A percentile compares a stretch with the other conserved stretches of the same genome.
Evolutionary conservation across 92 coral and sea anemone species (phyloP).

Genomic region (Porites lobata): DNA sequence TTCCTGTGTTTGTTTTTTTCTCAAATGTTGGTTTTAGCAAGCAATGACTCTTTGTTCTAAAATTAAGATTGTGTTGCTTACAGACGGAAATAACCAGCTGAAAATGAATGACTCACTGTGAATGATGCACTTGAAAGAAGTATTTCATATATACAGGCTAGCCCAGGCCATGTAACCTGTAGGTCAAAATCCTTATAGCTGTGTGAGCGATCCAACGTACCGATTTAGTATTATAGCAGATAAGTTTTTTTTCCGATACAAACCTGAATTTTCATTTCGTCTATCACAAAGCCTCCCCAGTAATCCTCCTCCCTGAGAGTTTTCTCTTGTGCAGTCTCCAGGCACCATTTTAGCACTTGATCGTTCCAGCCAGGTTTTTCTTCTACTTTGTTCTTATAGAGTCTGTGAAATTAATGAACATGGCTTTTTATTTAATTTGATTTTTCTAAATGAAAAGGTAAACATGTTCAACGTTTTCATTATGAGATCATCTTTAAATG

Average conservation of each 20-base stretch:
- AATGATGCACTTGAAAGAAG: too few relatives aligned
- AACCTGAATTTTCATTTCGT: conserved; percentile 64
- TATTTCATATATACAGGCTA: too few relatives aligned
- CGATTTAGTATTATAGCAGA: not conserved
- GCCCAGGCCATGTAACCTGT: too few relatives aligned
- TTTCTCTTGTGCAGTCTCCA: conserved; percentile 27
- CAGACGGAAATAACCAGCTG: too few relatives aligned
- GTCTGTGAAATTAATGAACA: conserved; percentile 3
- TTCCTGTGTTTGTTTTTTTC: too few relatives aligned
- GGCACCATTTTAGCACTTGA: conserved; percentile 35
- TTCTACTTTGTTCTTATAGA: conserved; percentile 26
- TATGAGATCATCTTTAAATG: not conserved
- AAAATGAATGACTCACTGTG: too few relatives aligned
- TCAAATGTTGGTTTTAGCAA: too few relatives aligned
- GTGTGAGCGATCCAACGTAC: not conserved
- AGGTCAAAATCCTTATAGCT: not conserved
- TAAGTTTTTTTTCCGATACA: not conserved
- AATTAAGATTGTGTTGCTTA: too few relatives aligned
- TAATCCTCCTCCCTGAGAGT: not conserved
- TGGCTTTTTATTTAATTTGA: not conserved
- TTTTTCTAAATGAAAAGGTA: not conserved
- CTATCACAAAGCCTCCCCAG: not conserved
- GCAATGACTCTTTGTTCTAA: too few relatives aligned
- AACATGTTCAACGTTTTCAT: not conserved
- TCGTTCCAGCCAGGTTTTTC: too few relatives aligned